Conservation (phyloP, 2,113 vertebrate species). For the Hippocampus mohnikei region DNA sequence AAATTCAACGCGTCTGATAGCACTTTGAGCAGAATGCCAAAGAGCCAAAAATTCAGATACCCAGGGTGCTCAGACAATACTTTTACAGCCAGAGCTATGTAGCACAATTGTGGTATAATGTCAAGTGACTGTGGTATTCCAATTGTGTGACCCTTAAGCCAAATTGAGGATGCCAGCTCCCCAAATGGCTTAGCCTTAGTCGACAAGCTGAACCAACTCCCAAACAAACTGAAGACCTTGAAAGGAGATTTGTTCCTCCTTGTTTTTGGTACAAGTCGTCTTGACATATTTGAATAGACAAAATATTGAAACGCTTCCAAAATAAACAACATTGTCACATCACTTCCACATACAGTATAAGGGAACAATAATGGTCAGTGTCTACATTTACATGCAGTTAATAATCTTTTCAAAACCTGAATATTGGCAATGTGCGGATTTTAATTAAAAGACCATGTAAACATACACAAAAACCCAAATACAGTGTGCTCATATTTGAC, state of each 20-base stretch:
- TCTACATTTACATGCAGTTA: no score
- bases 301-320: neutral
- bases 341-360: neutral
- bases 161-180: conserved; percentile 4
- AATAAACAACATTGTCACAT: neutral
- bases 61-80: conserved; percentile 6
- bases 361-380: neutral
- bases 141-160: conserved; percentile 30
- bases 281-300: neutral
- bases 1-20: conserved; percentile 53
- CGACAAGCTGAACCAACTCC: neutral
- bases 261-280: conserved; percentile 8
- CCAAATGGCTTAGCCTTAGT: conserved; percentile 36
- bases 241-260: neutral
- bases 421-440: neutral
- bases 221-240: conserved; percentile 5
- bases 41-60: conserved; percentile 9
- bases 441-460: no score
- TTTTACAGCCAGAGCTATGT: conserved; percentile 30
- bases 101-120: conserved; percentile 40
- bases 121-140: conserved; percentile 47
- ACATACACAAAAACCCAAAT: no score
- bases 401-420: no score
- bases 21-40: conserved; percentile 15
- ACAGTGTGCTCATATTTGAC: no score